These are phyloP conservation scores for Odiellus spinosus DNA, from an alignment of 2,888 invertebrate genomes.

Conservation along the genomic window DNA sequence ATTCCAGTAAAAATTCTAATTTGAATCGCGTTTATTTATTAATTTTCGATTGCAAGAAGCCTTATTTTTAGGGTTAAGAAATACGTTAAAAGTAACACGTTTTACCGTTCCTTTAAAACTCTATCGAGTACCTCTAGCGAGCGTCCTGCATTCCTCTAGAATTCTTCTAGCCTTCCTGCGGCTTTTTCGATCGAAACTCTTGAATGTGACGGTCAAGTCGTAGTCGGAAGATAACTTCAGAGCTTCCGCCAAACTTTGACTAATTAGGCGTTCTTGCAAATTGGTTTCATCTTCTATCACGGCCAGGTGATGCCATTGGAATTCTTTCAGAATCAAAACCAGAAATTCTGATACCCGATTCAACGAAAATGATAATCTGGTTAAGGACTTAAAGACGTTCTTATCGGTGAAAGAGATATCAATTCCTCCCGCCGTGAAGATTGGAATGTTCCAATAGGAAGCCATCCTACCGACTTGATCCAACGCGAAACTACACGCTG, in stretches of 20 bases:
- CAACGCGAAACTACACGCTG: conserved; percentile 16
- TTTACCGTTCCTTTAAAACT: no score
- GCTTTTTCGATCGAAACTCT: no score
- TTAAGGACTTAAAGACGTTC: conserved; percentile 8
- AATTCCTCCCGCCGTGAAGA: conserved; percentile 12
- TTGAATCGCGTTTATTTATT: no score
- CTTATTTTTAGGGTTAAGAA: no score
- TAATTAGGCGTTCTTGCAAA: background rate
- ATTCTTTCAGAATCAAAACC: conserved; percentile 3
- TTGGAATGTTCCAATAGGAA: conserved; percentile 16
- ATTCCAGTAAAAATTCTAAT: no score
- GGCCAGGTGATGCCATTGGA: conserved; percentile 9
- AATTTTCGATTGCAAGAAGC: no score
- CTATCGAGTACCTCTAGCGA: no score
- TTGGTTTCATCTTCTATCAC: conserved; percentile 6
- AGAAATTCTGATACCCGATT: conserved; percentile 5
- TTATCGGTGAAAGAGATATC: conserved; percentile 12
- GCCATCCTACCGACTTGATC: conserved; percentile 19
- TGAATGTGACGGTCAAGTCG: background rate
- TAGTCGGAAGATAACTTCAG: background rate
- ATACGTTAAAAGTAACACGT: no score
- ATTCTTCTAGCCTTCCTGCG: no score
- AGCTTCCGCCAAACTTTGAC: conserved; percentile 1
- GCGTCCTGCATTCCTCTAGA: no score
- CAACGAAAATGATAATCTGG: conserved; percentile 10